Percentiles rank a stretch among this genome's conserved stretches.
phyloP scores from a whole-genome alignment of 2,888 invertebrate species.

The Xestia rhomboidea region DNA sequence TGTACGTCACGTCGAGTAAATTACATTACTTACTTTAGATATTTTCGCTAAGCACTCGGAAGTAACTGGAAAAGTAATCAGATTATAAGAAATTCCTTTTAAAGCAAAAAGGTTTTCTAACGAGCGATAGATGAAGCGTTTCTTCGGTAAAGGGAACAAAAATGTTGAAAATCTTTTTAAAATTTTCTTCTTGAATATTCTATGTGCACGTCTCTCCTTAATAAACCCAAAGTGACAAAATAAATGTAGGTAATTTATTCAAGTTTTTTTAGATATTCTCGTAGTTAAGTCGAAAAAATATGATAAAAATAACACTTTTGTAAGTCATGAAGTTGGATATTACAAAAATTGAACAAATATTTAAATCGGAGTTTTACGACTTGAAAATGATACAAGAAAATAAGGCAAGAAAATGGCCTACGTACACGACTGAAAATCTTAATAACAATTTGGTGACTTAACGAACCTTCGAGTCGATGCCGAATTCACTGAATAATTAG shows the following conservation, averaged over 20 bases:
- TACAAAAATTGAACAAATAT: background rate
- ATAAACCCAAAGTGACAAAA: background rate
- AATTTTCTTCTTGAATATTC: background rate
- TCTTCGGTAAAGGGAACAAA: conserved; percentile 6
- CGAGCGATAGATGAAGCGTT: background rate
- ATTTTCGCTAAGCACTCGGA: conserved; percentile 19
- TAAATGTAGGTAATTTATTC: background rate
- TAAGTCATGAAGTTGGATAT: background rate
- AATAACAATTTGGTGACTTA: conserved; percentile 12
- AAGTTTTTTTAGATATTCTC: background rate
- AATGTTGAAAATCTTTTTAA: background rate
- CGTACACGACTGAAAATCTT: conserved; percentile 3
- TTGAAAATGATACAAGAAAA: conserved; percentile 5
- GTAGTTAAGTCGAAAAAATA: background rate
- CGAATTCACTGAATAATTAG: background rate
- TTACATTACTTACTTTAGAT: conserved; percentile 16
- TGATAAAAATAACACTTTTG: background rate
- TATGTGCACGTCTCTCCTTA: background rate
- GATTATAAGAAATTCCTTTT: conserved; percentile 40
- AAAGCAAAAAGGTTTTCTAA: conserved; percentile 36
- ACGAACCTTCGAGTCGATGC: conserved; percentile 10
- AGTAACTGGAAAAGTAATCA: conserved; percentile 38
- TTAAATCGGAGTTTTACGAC: background rate
- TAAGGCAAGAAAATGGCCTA: background rate
- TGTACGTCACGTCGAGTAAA: conserved; percentile 3